Base-by-base conservation (phyloP, 2,113 vertebrate genomes). In the Silurus asotus region DNA sequence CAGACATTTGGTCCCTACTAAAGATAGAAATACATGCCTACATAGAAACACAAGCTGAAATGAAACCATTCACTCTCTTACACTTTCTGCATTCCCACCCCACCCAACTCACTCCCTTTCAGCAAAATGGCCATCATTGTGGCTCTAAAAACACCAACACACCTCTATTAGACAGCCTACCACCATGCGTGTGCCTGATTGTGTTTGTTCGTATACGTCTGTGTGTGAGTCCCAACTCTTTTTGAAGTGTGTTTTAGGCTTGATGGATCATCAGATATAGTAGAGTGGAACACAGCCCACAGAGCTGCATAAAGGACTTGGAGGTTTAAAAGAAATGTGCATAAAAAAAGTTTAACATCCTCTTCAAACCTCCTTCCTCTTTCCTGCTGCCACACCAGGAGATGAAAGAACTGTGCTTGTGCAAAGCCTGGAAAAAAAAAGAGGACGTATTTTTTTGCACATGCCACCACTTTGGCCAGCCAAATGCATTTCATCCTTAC, bases 311-410 rank as follows among this genome's bases (percentile, higher is more conserved):
- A 85, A 81, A 81, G 67, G 10, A 6, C 49, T 15, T 20, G 48
- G 64, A 67, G 83, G 74, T 79, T 72, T 81, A 79, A 85, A 85
- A 86, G 75, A 81, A 82, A 75, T 61, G 78, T 20, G 56, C 78
- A 86, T 80, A 81, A 86, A 87, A 87, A 87, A 89, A 89, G 84
- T 89, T 89, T 86, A 84, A 89, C 88, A 86, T 86, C 84, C 81
- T 81, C 76, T 83, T 81, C 76, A 89, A 86, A 85, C 67, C 67
- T 74, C 79, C 69, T 84, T 87, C 86, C 84, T 62, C 17, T 86
- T 87, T 86, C 88, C 79, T 64, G 86, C 81, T 86, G 56, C 81
- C 55, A 67, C 86, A 77, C 67, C 45, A 81, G 6, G 53, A 89
- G 88, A 89, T 89, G 75, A 86, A 89, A 89, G 86, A 45, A 58